Percentiles rank a stretch among this genome's conserved stretches.
Evolutionary conservation across 2,113 vertebrate species (phyloP).

Genomic region (Dolichallabes microphthalmus): DNA sequence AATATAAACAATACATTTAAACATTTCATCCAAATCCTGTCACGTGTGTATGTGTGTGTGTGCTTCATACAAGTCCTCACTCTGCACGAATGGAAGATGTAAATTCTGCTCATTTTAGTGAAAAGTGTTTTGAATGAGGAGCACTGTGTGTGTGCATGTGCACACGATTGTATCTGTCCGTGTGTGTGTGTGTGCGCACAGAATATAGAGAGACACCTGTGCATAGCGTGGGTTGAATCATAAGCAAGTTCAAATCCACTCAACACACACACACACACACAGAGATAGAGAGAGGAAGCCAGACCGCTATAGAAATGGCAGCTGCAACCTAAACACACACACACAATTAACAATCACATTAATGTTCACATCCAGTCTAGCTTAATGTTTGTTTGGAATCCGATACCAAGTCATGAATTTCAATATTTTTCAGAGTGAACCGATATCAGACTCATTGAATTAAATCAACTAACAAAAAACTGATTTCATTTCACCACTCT

Average conservation of each 20-base stretch:
- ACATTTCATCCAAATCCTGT: not conserved
- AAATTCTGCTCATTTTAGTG: not conserved
- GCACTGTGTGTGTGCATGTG: not conserved
- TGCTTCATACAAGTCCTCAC: not conserved
- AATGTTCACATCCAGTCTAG: no score
- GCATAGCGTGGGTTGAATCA: constrained; percentile 46
- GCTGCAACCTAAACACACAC: constrained; percentile 9
- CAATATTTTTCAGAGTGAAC: no score
- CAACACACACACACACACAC: not conserved
- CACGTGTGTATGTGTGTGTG: not conserved
- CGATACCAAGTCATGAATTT: no score
- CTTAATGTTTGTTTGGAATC: no score
- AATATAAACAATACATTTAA: not conserved
- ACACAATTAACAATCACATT: not conserved
- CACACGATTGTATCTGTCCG: not conserved
- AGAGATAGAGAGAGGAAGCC: not conserved
- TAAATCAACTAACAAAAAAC: no score
- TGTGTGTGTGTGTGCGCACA: not conserved
- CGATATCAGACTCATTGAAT: no score
- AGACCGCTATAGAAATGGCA: constrained; percentile 9
- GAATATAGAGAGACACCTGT: constrained; percentile 49
- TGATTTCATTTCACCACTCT: no score
- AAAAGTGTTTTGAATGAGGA: not conserved
- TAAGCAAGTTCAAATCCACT: constrained; percentile 49
- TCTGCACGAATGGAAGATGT: not conserved